phyloP scores from a whole-genome alignment of 1,140 invertebrate species.

The Camponotus pennsylvanicus region DNA sequence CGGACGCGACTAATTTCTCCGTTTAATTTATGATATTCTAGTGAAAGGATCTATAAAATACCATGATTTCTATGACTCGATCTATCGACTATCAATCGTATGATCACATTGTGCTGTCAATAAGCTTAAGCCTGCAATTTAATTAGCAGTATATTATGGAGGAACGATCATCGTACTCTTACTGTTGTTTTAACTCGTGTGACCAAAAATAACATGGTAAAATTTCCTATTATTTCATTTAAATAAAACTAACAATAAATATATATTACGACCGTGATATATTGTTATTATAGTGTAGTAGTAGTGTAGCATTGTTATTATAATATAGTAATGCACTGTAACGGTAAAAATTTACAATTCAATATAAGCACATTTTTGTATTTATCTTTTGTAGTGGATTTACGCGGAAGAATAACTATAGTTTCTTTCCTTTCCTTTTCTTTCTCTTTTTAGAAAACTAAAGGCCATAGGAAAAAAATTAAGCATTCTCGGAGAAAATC shows the following conservation, averaged over 20 bases:
- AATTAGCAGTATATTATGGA: slow-evolving; percentile 72
- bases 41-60: slow-evolving; percentile 77
- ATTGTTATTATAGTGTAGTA: neutral
- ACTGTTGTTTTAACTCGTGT: neutral
- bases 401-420: too few relatives aligned
- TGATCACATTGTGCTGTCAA: slow-evolving; percentile 14
- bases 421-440: too few relatives aligned
- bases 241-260: slow-evolving; percentile 24
- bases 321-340: neutral
- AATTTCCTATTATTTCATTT: neutral
- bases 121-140: slow-evolving; percentile 28
- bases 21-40: slow-evolving; percentile 81
- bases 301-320: too few relatives aligned
- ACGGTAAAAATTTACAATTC: slow-evolving; percentile 19
- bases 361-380: too few relatives aligned
- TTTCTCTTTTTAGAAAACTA: too few relatives aligned
- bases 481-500: too few relatives aligned
- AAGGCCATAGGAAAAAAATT: too few relatives aligned
- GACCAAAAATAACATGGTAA: neutral
- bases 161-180: slow-evolving; percentile 26
- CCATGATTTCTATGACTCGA: slow-evolving; percentile 63
- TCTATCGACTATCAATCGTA: slow-evolving; percentile 56
- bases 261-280: neutral
- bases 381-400: too few relatives aligned
- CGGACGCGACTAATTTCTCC: slow-evolving; percentile 79